Percentiles rank a stretch among this genome's conserved stretches.
These are phyloP conservation scores for Gopherus evgoodei DNA, from an alignment of 2,113 vertebrate genomes.

Conservation along the genomic window DNA sequence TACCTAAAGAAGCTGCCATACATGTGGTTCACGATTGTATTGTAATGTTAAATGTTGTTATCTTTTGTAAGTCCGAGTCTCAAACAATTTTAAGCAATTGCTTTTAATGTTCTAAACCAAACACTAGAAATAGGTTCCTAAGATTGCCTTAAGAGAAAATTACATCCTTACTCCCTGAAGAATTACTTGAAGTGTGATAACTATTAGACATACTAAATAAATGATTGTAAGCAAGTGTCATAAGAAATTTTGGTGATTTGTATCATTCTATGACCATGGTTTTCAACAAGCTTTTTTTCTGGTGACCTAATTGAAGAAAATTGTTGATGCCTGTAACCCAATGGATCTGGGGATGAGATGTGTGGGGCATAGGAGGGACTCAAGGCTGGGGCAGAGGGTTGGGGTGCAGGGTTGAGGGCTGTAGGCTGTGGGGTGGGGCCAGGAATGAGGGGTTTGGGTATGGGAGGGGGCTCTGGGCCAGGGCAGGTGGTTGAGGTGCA, in stretches of 20 bases:
- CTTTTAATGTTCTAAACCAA: not conserved
- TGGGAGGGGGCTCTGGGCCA: too few species aligned
- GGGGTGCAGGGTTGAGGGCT: too few species aligned
- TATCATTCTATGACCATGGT: not conserved
- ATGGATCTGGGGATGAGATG: too few species aligned
- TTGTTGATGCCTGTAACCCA: too few species aligned
- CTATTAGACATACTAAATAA: not conserved
- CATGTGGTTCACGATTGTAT: not conserved
- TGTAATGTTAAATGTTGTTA: not conserved
- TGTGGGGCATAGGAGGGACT: too few species aligned
- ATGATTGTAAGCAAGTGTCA: not conserved
- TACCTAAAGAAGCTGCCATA: not conserved
- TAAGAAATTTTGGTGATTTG: not conserved
- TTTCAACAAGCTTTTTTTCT: too few species aligned
- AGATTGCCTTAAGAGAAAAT: not conserved
- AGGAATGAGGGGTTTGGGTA: too few species aligned
- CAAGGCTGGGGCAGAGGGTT: too few species aligned
- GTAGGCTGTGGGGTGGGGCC: too few species aligned
- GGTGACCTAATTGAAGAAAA: too few species aligned
- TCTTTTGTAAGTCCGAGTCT: not conserved
- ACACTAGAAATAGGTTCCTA: not conserved
- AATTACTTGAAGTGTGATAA: not conserved
- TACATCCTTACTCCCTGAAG: not conserved
- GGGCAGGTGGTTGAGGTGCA: too few species aligned
- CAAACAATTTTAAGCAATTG: not conserved